These are phyloP conservation scores for Allobates femoralis DNA, from an alignment of 2,797 vertebrate genomes.

Conservation along the genomic window DNA sequence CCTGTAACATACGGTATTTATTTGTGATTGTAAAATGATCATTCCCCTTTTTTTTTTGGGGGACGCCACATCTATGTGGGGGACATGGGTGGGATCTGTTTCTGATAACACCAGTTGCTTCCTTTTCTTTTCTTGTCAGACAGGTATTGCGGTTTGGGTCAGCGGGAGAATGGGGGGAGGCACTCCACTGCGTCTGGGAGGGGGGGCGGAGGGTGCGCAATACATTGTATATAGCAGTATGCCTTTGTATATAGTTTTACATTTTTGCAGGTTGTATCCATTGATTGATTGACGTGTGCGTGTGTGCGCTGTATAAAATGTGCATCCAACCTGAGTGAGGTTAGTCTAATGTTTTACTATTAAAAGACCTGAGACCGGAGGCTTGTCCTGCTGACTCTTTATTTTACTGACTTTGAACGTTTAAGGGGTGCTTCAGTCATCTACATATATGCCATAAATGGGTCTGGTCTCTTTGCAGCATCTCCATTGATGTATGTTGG, in stretches of 20 bases:
- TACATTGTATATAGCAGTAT: slow-evolving; percentile 53
- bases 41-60: not conserved
- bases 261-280: slow-evolving; percentile 35
- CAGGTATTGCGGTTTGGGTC: not conserved
- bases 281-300: slow-evolving; percentile 16
- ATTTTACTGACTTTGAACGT: not conserved
- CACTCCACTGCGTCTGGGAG: not conserved
- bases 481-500: not conserved
- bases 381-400: not conserved
- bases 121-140: not conserved
- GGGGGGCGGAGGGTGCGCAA: not conserved
- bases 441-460: not conserved
- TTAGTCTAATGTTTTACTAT: slow-evolving; percentile 52
- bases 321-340: slow-evolving; percentile 16
- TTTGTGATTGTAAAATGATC: not conserved
- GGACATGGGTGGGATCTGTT: not conserved
- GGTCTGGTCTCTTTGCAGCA: not conserved
- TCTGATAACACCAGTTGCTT: not conserved
- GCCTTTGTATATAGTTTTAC: slow-evolving; percentile 60
- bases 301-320: slow-evolving; percentile 28
- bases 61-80: not conserved
- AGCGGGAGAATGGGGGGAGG: not conserved
- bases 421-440: not conserved
- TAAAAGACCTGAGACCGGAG: slow-evolving; percentile 34
- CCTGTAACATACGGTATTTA: not conserved